Percentiles rank a stretch among this genome's conserved stretches.
Conservation (phyloP, 2,113 vertebrate genomes). For the Lates calcarifer region DNA sequence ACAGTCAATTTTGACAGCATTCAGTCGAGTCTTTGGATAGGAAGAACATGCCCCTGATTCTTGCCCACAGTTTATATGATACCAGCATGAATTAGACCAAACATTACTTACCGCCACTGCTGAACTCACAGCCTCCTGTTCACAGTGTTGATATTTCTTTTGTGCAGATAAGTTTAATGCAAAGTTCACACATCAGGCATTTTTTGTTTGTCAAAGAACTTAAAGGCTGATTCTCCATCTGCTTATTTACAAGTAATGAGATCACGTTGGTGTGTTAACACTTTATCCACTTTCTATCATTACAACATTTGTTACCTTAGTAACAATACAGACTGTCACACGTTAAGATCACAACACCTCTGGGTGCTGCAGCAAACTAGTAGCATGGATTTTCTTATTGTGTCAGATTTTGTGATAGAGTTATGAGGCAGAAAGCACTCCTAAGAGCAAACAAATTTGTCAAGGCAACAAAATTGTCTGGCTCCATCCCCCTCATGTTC, state of each 20-base stretch:
- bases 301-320: constrained; percentile 11
- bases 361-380: constrained; percentile 14
- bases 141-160: background rate
- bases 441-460: constrained; percentile 30
- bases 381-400: constrained; percentile 30
- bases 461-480: constrained; percentile 15
- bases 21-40: background rate
- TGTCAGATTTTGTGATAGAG: constrained; percentile 7
- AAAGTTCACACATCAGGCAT: background rate
- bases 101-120: background rate
- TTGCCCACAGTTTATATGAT: background rate
- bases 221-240: background rate
- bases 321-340: constrained; percentile 6
- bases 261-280: constrained; percentile 14
- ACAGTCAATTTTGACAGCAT: background rate
- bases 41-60: background rate
- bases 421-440: background rate
- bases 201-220: background rate
- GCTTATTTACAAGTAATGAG: background rate
- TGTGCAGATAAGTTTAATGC: background rate
- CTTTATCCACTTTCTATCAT: background rate
- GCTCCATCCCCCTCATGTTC: constrained; percentile 6
- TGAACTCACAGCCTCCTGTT: background rate
- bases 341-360: background rate
- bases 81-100: background rate